Evolutionary conservation across 1,140 invertebrate species (phyloP), one percentile per base, ranked within the genome.

Genomic region (Drosophila setifemur): DNA sequence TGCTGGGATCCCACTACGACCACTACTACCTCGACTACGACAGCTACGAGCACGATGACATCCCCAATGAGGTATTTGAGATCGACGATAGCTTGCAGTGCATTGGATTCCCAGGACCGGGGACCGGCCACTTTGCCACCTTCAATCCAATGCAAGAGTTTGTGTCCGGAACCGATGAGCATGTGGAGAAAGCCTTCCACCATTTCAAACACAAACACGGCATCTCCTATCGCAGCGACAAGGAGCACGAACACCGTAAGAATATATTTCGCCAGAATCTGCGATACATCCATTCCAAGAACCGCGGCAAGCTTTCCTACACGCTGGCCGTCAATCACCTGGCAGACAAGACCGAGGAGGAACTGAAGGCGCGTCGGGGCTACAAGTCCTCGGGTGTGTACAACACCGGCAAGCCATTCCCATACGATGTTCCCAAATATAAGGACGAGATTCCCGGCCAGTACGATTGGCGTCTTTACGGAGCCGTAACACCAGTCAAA

Each of bases 121-220:
- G 97, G 11, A 91, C 92, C 2, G 92, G 92, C 14, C 94, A 96
- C 76, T 91, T 94, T 81, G 94, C 95, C 47, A 96, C 95, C 1
- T 97, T 97, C 89, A 98, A 99, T 91, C 98, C 98, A 3, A 98
- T 99, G 94, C 93, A 93, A 39, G 97, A 99, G 92, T 98, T 97
- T 78, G 92, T 98, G 95, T 78, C 93, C 92, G 8, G 91, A 92
- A 70, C 90, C 26, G 94, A 96, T 33, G 78, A 90, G 0, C 97
- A 98, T 90, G 91, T 98, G 1, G 91, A 96, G 29, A 91, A 92
- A 40, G 94, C 95, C 81, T 99, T 98, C 91, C 91, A 95, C 23
- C 91, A 92, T 31, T 99, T 98, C 88, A 94, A 94, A 73, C 91
- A 76, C 0, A 93, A 93, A 40, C 97, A 99, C 83, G 91, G 93